A percentile compares a stretch with the other conserved stretches of the same genome.
These are phyloP conservation scores for Dusona sp. DNA, from an alignment of 2,888 invertebrate genomes.

Conservation along the genomic window DNA sequence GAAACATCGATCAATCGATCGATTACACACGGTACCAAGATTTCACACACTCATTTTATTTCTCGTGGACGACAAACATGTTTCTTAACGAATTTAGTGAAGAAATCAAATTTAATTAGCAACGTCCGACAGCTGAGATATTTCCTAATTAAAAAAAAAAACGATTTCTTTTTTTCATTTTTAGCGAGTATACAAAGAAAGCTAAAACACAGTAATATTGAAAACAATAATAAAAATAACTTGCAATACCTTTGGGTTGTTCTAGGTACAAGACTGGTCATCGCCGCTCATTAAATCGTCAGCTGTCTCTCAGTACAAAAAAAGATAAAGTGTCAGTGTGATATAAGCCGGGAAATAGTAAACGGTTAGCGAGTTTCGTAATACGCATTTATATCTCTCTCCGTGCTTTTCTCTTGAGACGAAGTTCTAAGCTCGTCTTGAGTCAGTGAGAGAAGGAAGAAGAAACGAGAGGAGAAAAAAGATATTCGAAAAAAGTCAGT, in stretches of 20 bases:
- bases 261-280: constrained; percentile 66
- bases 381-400: constrained; percentile 5
- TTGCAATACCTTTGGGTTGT: constrained; percentile 54
- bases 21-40: not conserved
- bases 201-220: not conserved
- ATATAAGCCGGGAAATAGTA: not conserved
- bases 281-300: constrained; percentile 63
- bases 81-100: no score
- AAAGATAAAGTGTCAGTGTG: constrained; percentile 58
- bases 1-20: not conserved
- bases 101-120: no score
- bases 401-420: not conserved
- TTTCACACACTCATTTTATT: no score
- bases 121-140: no score
- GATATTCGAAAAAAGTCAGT: constrained; percentile 46
- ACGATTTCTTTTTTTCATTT: no score
- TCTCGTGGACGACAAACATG: no score
- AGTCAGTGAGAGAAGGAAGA: constrained; percentile 15
- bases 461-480: constrained; percentile 49
- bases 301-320: constrained; percentile 54
- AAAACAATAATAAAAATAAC: not conserved
- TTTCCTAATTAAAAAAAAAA: no score
- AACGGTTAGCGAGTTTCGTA: constrained; percentile 35
- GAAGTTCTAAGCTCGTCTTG: not conserved
- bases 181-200: not conserved